Percentiles rank a stretch among this genome's conserved stretches.
phyloP scores from a whole-genome alignment of 2,113 vertebrate species.

The Alectura lathami region DNA sequence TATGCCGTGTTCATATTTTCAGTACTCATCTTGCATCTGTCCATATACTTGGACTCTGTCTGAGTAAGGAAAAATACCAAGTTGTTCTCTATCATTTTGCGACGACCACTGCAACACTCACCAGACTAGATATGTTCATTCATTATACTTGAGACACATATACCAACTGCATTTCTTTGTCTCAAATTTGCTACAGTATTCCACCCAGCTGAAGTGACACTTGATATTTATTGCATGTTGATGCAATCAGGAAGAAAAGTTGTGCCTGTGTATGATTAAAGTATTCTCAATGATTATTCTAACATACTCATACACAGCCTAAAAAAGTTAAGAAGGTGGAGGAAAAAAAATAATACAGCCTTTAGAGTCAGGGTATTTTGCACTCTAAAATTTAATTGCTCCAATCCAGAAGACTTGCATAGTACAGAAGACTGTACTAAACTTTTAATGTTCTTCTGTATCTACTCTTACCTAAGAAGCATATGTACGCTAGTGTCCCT shows the following conservation, averaged over 20 bases:
- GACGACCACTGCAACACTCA: not conserved
- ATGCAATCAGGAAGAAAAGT: not conserved
- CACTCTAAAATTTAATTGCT: not conserved
- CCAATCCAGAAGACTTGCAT: not conserved
- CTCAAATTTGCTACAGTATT: not conserved
- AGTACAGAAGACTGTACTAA: not conserved
- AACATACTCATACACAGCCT: not conserved
- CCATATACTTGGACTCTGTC: not conserved
- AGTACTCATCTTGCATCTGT: not conserved
- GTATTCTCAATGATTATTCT: not conserved
- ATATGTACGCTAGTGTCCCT: not conserved
- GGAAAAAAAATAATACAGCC: not conserved
- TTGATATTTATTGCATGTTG: not conserved
- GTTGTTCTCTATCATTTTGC: not conserved
- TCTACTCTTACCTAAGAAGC: not conserved
- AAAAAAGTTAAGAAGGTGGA: not conserved
- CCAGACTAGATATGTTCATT: not conserved
- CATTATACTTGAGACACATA: not conserved
- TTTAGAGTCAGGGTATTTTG: not conserved
- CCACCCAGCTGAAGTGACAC: not conserved
- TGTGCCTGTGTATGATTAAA: not conserved
- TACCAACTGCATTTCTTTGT: not conserved
- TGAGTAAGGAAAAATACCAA: not conserved
- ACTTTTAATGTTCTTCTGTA: not conserved
- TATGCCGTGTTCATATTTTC: not conserved